A percentile compares a stretch with the other conserved stretches of the same genome.
Evolutionary conservation across 92 coral and sea anemone genomes (phyloP).

Genomic region (Porites lobata): DNA sequence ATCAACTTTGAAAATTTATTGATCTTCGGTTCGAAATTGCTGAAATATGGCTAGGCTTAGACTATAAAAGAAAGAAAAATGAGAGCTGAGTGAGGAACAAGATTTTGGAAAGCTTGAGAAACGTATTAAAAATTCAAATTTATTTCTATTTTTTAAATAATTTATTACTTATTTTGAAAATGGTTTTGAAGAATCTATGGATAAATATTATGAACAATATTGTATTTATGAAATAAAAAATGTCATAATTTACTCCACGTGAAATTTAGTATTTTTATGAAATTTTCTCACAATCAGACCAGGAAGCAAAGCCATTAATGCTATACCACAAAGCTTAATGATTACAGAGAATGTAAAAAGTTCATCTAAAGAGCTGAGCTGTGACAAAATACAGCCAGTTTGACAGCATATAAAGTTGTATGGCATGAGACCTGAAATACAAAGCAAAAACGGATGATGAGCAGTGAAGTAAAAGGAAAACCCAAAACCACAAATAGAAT

Average conservation of each 20-base stretch:
- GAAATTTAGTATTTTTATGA: slow-evolving; percentile 40
- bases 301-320: slow-evolving; percentile 84
- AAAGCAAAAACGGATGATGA: neutral
- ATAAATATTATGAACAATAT: no score
- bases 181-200: neutral
- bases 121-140: no score
- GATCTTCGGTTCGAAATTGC: no score
- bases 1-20: no score
- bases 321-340: slow-evolving; percentile 85
- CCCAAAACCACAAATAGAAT: no score
- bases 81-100: no score
- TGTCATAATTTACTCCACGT: slow-evolving; percentile 1
- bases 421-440: slow-evolving; percentile 91
- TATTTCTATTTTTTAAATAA: no score
- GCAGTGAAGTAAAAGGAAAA: neutral
- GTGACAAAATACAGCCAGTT: slow-evolving; percentile 93
- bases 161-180: no score
- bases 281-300: slow-evolving; percentile 81
- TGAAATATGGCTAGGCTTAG: no score
- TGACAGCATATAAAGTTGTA: slow-evolving; percentile 99
- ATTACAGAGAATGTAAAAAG: slow-evolving; percentile 80
- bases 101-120: no score
- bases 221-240: neutral
- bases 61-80: no score
- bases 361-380: slow-evolving; percentile 85